Evolutionary conservation across 2,797 vertebrate genomes (phyloP).

Genomic region (Sebastes steindachneri): DNA sequence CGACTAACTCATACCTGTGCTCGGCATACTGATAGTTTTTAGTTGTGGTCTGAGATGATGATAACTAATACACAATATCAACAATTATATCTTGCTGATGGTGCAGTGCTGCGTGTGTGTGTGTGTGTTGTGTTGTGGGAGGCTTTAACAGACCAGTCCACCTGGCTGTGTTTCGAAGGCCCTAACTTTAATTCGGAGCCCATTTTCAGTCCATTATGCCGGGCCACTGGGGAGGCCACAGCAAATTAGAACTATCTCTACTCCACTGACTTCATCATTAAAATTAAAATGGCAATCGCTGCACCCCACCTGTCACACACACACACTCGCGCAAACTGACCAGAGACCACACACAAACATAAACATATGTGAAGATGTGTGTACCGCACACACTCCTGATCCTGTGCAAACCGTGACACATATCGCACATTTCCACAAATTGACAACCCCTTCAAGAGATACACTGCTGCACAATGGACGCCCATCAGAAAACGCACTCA

Average conservation of each 20-base stretch:
- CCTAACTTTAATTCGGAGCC: conserved; percentile 75
- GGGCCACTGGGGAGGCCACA: conserved; percentile 74
- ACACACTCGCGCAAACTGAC: background rate
- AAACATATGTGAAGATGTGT: background rate
- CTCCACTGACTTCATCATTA: conserved; percentile 83
- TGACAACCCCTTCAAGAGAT: conserved; percentile 15
- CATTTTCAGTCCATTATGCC: conserved; percentile 82
- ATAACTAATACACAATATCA: conserved; percentile 17
- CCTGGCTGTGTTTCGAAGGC: conserved; percentile 61
- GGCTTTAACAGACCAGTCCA: conserved; percentile 37
- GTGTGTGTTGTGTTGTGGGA: background rate
- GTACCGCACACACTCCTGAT: background rate
- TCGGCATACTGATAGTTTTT: conserved; percentile 6
- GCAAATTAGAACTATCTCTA: conserved; percentile 83
- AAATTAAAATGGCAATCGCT: conserved; percentile 76
- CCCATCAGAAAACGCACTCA: background rate
- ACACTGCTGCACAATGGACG: background rate
- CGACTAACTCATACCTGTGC: background rate
- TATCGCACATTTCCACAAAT: conserved; percentile 3
- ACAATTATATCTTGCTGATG: conserved; percentile 30
- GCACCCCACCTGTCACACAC: conserved; percentile 67
- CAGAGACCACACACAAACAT: conserved; percentile 21
- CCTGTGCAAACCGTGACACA: background rate
- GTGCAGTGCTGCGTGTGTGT: conserved; percentile 15
- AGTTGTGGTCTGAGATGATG: background rate